Evolutionary conservation across 1,140 invertebrate species (phyloP).

Genomic region (Achatina immaculata): DNA sequence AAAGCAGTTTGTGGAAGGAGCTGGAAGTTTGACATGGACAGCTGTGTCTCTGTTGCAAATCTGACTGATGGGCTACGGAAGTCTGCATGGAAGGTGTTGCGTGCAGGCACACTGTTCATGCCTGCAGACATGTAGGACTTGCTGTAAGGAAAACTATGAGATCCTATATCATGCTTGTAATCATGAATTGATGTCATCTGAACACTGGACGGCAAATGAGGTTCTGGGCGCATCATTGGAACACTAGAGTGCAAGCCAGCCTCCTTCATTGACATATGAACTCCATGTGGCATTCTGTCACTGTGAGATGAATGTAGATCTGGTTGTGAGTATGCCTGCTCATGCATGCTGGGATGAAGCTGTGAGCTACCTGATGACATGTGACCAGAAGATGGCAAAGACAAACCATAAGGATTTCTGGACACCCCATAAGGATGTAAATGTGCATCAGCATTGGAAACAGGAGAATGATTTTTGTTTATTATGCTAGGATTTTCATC

Average conservation of each 20-base stretch:
- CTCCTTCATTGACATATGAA: conserved; percentile 10
- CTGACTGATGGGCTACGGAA: conserved; percentile 16
- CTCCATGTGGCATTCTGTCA: conserved; percentile 16
- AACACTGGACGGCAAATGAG: conserved; percentile 14
- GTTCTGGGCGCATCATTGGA: conserved; percentile 25
- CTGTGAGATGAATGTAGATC: conserved; percentile 4
- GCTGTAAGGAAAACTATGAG: conserved; percentile 19
- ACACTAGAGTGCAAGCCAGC: neutral
- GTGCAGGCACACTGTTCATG: conserved; percentile 15
- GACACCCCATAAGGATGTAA: conserved; percentile 16
- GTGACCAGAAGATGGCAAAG: conserved; percentile 11
- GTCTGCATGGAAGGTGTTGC: conserved; percentile 5
- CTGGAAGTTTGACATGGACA: conserved; percentile 23
- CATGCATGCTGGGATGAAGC: conserved; percentile 18
- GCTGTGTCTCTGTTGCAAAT: conserved; percentile 17
- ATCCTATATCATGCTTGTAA: conserved; percentile 28
- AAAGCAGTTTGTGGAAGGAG: conserved; percentile 40
- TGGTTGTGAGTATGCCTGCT: neutral
- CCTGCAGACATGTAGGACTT: conserved; percentile 25
- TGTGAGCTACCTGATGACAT: neutral
- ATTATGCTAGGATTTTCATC: conserved; percentile 20
- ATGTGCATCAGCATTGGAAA: neutral
- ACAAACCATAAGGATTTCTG: conserved; percentile 21
- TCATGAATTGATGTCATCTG: conserved; percentile 18
- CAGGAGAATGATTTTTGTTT: conserved; percentile 26